Evolutionary conservation across 1,140 invertebrate genomes (phyloP), one percentile per base, ranked within the genome.

Genomic region (Drosophila micromelanica): DNA sequence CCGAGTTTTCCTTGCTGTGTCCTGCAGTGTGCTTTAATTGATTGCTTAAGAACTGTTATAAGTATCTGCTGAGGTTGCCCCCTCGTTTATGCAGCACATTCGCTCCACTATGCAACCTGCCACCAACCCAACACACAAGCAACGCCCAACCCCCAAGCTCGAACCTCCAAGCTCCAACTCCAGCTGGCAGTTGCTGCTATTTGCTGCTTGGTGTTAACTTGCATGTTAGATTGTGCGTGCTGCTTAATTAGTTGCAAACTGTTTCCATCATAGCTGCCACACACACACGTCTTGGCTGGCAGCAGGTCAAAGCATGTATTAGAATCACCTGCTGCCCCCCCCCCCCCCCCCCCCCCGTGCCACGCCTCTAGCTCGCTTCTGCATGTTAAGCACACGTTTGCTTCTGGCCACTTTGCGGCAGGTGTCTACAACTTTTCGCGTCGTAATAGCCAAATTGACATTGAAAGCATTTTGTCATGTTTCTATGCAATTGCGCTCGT

Each of bases 231-330:
- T 87, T 89, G 84, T 87, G 84, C 84, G 84, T 87, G 84, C 84
- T 90, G 76, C 84, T 87, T 87, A 87, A 87, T 87, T 87, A 87
- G 84, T 87, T 87, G 84, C 84, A 89, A 87, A 87, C 84, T 89
- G 84, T 87, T 87, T 89, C 70, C 82, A 86, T 86, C 82, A 86
- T 77, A 60, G 70, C 68, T 48, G 35, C 37, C 52, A 32, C 37
- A 11, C 23, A 59, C 12, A 45, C 23, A 27, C 23, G 9, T 5
- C 40, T 51, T 5, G 37, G 27, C 32, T 13, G 45, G 40, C 35
- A 55, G 64, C 45, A 61, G 30, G 69, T 48, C 51, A 46, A 13
- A 46, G 32, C 56, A 8, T 15, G 38, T 15, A 30, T 46, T 5
- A 62, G 73, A 45, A 46, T 60, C 42, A 59, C 32, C 13, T n/a